Conservation (phyloP, 2,888 invertebrate species). For the Drosophila infuscata region DNA sequence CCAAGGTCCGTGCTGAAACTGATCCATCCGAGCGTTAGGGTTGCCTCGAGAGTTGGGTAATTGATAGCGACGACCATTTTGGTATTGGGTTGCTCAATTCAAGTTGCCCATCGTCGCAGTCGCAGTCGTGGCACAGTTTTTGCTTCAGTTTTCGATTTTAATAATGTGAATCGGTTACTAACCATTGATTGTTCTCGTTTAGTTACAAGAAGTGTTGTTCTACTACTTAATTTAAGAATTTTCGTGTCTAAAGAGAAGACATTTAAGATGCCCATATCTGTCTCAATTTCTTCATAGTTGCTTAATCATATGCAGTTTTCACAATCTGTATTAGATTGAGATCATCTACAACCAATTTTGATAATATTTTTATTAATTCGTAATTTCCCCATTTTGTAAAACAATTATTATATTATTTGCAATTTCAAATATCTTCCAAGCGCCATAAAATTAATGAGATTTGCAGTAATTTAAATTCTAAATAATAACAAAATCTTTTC, state of each 20-base stretch:
- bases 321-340: background rate
- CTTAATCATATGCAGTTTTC: background rate
- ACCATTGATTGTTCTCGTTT: background rate
- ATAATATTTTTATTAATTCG: background rate
- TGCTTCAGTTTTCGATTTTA: conserved; percentile 36
- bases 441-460: background rate
- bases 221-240: background rate
- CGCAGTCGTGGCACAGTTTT: conserved; percentile 55
- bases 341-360: background rate
- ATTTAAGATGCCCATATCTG: background rate
- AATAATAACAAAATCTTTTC: background rate
- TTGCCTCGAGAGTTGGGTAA: conserved; percentile 57
- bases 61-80: conserved; percentile 55
- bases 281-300: background rate
- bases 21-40: conserved; percentile 66
- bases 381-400: background rate
- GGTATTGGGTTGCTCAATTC: conserved; percentile 56
- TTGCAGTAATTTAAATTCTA: background rate
- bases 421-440: background rate
- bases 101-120: conserved; percentile 11
- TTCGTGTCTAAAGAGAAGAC: background rate
- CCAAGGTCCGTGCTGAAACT: conserved; percentile 72
- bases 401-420: no score
- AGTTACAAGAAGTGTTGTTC: background rate
- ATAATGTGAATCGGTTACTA: conserved; percentile 7